Conservation (phyloP, 2,888 invertebrate species). For the Coenonympha glycerion region DNA sequence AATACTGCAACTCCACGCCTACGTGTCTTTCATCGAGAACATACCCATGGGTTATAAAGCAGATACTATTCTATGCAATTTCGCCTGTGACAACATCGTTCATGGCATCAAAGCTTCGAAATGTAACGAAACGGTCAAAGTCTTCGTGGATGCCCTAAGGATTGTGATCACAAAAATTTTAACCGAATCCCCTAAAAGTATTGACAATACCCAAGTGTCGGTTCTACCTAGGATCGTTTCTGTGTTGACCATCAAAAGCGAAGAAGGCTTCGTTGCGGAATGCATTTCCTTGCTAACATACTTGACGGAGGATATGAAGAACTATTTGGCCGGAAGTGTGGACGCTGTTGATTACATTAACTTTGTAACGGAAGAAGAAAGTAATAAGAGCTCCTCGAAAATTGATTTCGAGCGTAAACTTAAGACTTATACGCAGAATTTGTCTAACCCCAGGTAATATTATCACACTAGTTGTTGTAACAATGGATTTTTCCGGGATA, state of each 20-base stretch:
- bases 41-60: slow-evolving; percentile 57
- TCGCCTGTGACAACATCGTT: slow-evolving; percentile 70
- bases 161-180: slow-evolving; percentile 52
- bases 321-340: slow-evolving; percentile 60
- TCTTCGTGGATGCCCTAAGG: slow-evolving; percentile 59
- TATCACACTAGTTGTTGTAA: too few relatives aligned
- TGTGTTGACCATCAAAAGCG: slow-evolving; percentile 64
- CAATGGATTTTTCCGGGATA: too few relatives aligned
- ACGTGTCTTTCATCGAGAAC: slow-evolving; percentile 67
- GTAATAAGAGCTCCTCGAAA: slow-evolving; percentile 33
- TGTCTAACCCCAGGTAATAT: slow-evolving; percentile 53
- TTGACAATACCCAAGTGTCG: slow-evolving; percentile 58
- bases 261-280: slow-evolving; percentile 43
- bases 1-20: slow-evolving; percentile 74
- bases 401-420: slow-evolving; percentile 45
- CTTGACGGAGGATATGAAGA: slow-evolving; percentile 69
- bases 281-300: slow-evolving; percentile 65
- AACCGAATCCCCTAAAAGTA: slow-evolving; percentile 42
- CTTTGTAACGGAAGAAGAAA: slow-evolving; percentile 23
- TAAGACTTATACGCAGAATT: slow-evolving; percentile 41
- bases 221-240: slow-evolving; percentile 73
- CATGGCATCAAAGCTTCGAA: slow-evolving; percentile 63
- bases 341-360: slow-evolving; percentile 43
- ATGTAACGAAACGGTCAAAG: slow-evolving; percentile 40
- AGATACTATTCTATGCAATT: slow-evolving; percentile 75